Evolutionary conservation across 2,888 invertebrate genomes (phyloP), one percentile per base, ranked within the genome.

Genomic region (Yponomeuta plumbellus): DNA sequence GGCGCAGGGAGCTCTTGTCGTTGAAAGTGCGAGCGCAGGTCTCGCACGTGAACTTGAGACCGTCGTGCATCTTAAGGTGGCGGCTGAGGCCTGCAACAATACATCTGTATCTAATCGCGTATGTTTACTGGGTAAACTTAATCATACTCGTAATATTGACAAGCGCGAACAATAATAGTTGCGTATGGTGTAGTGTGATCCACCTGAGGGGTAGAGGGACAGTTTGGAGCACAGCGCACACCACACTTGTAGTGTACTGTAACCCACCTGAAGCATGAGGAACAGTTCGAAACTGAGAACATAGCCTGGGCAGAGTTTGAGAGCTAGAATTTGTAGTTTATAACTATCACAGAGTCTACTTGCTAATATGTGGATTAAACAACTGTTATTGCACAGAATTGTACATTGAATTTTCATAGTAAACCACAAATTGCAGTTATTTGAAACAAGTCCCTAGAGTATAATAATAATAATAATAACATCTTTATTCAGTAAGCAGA

Each of bases 1-100:
- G 85, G 69, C 93, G 85, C 64, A 96, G 84, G 0, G 96, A 94
- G 74, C 95, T 95, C 74, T 93, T 93, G 88, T 96, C 96, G 17
- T 92, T 93, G 80, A 96, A 96, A 11, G 92, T 87, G 61, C 94
- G 93, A 66, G 92, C 91, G 78, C 96, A 96, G 72, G 91, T 92
- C 10, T 91, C 86, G 78, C 95, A 95, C 70, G 92, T 88, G 80
- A 92, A 95, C 11, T 91, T 91, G 72, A 93, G 92, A 0, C 95
- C 95, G 0, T 92, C 92, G 76, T 95, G 95, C 11, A 92, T 91
- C 13, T 92, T 86, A 71, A 94, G 81, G 83, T 95, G 95, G 58
- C 95, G 92, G 75, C 94, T 94, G 21, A 95, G 85, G 1, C 95
- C 95, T 64, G 94, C 20, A 52, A 52, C 13, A 17, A 52, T 34